Base-by-base conservation (phyloP, 2,888 invertebrate genomes). In the Clivina fossor region DNA sequence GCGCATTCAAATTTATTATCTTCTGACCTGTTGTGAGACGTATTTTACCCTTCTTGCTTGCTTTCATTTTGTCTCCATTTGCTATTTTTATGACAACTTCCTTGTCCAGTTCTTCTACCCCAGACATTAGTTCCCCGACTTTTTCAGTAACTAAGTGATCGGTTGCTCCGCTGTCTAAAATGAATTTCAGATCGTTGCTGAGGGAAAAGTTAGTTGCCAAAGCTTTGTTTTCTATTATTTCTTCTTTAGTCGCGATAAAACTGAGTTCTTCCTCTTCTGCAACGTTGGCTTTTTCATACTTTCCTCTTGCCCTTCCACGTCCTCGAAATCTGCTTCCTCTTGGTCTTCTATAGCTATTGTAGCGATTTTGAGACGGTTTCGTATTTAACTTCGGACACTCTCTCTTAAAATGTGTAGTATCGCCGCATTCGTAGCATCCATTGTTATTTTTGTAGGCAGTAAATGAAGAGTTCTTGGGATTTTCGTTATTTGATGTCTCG, bases 371-470 rank as follows among this genome's bases (percentile, higher is more conserved):
- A 33, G 13, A 33, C 11, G 7, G 13, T 5, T 33, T 33, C 33
- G n/a, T n/a, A n/a, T n/a, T n/a, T n/a, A n/a, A n/a, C n/a, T 33
- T 33, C 16, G 33, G 33, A n/a, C 33, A 33, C 5, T 33, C 16
- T 8, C 5, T n/a, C 16, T 9, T 33, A 5, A 33, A 33, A 33
- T 33, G 11, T 33, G 13, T 16, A 15, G 33, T 33, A 16, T 16
- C 16, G 13, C 33, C 33, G 16, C 33, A 33, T 5, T 7, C 16
- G 33, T 9, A 33, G 16, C 33, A 33, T 33, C n/a, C 16, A 2
- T 33, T 4, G n/a, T n/a, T n/a, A n/a, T n/a, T n/a, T n/a, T n/a
- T n/a, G n/a, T n/a, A n/a, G n/a, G n/a, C n/a, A n/a, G n/a, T n/a
- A n/a, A n/a, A n/a, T n/a, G n/a, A n/a, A n/a, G n/a, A n/a, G n/a